Base-by-base conservation (phyloP, 1,140 invertebrate species). In the Bursaphelenchus mucronatus region DNA sequence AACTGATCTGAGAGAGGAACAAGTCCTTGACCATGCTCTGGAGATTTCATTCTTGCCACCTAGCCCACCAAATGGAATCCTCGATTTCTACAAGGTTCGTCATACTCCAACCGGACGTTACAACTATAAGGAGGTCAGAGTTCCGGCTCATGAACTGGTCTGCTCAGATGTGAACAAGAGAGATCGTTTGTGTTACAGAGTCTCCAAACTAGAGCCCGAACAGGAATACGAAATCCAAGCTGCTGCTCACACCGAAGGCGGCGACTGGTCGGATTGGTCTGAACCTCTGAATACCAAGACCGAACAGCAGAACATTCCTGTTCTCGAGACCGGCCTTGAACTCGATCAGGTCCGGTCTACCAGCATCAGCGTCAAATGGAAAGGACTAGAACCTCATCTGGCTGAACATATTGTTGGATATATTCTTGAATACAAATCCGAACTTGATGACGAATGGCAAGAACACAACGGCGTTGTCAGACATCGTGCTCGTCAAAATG, bases 21-120 rank as follows among this genome's bases (percentile, higher is more conserved):
- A 76, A 46, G 49, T 58, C 13, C 63, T 80, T 53, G 67, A 71
- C 15, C 71, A 76, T 58, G 76, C 78, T 10, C 61, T 80, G 15
- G 79, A 81, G 57, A 78, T 81, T 51, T 81, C 79, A 0, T 80
- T 80, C 63, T 55, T 72, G 15, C 71, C 78, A 30, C 78, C 78
- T 8, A 56, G 65, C 21, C 79, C 79, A 17, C 77, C 79, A 21
- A 73, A 81, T 56, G 78, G 78, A 40, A 65, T 76, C 50, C 61
- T 80, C 19, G 78, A 80, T 51, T 66, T 50, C 45, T 80, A 80
- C 70, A 64, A 66, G 46, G 76, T 80, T 49, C 63, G 79, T 41
- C 67, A 74, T 65, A 81, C 78, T 47, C 71, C 70, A 17, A 63
- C 59, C 15, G 76, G 66, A 44, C 66, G 78, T 52, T 63, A 68